Conservation (phyloP, 1,140 invertebrate genomes). For the Sminthurinus signatus region DNA sequence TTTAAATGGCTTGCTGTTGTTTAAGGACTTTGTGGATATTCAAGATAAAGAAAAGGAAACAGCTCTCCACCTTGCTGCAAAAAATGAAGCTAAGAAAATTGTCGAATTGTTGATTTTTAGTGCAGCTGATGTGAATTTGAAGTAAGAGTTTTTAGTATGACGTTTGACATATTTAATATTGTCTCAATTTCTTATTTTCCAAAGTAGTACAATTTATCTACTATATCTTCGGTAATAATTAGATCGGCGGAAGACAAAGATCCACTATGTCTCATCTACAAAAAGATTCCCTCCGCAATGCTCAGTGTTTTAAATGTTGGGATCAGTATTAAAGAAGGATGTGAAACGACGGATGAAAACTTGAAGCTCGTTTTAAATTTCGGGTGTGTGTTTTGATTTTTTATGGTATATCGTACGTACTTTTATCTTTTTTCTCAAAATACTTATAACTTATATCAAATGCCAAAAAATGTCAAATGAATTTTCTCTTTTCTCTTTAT, state of each 20-base stretch:
- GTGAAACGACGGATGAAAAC: conserved; percentile 17
- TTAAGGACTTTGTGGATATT: conserved; percentile 10
- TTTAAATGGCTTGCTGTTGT: too few relatives aligned
- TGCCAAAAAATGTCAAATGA: too few relatives aligned
- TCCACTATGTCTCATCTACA: conserved; percentile 23
- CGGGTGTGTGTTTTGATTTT: not conserved
- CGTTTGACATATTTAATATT: not conserved
- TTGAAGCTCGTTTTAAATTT: conserved; percentile 7
- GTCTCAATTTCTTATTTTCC: not conserved
- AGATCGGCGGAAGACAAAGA: conserved; percentile 15
- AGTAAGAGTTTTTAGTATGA: too few relatives aligned
- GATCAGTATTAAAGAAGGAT: not conserved
- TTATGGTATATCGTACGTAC: not conserved
- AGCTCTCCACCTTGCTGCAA: conserved; percentile 16
- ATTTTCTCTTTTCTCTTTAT: too few relatives aligned
- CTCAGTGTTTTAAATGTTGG: conserved; percentile 16
- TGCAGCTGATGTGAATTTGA: conserved; percentile 25
- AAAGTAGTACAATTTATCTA: not conserved
- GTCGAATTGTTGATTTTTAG: conserved; percentile 10
- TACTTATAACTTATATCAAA: too few relatives aligned
- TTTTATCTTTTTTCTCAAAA: too few relatives aligned
- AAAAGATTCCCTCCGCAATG: conserved; percentile 24
- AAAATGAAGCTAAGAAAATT: conserved; percentile 15
- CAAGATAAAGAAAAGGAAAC: conserved; percentile 29
- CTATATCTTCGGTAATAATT: too few relatives aligned